Base-by-base conservation (phyloP, 2,888 invertebrate species). In the Ethmia dodecea region DNA sequence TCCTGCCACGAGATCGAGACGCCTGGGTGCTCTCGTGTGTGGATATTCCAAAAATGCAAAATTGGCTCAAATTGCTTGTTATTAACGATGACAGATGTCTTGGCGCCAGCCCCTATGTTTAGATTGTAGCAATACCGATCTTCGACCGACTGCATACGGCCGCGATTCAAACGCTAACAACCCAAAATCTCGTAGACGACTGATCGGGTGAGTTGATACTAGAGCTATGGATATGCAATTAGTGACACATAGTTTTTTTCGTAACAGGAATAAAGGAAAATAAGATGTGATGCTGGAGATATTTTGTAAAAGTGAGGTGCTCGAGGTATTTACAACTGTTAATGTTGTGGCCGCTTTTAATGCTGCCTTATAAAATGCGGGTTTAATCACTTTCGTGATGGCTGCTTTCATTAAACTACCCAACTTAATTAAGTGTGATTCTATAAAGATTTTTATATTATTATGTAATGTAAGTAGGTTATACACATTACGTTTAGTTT, bases 71-170 rank as follows among this genome's bases (percentile, higher is more conserved):
- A 84, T 84, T 83, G 83, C 80, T 79, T 73, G 73, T 81, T 84
- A 79, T 83, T 81, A 84, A 83, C 79, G 79, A 84, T 83, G 84
- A 84, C 83, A 83, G 83, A 84, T 84, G 84, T 75, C 71, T 72
- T 79, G 73, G 84, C 84, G 84, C 84, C 84, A 71, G 61, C 58
- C 66, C 60, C 52, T 38, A 33, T 5, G 14, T 15, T 10, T 25
- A 5, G 10, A 26, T 20, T 35, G 31, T 39, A 42, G 35, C 13
- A 60, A 65, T 55, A 38, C 25, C 31, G 40, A 52, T 58, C 53
- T 51, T 69, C 54, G 11, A 4, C 0, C n/a, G 8, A 15, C 6
- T 4, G 0, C 1, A 33, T 55, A 66, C 37, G 45, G 61, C 43
- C 28, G 33, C 13, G 28, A 50, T 58, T 65, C n/a, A 41, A 35